phyloP scores from a whole-genome alignment of 2,888 invertebrate species.

The Limnephilus rhombicus region DNA sequence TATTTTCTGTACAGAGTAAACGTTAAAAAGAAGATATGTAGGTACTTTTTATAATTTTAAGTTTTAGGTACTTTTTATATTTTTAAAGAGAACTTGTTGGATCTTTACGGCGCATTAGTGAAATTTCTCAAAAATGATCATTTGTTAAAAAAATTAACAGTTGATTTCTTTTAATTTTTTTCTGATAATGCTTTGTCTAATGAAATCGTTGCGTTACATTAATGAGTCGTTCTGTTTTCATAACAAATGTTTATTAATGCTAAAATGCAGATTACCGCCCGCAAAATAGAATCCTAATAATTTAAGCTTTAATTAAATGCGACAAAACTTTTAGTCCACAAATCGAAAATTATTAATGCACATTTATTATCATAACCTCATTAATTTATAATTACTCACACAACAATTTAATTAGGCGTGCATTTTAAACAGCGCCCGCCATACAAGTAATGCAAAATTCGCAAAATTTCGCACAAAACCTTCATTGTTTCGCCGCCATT shows the following conservation, averaged over 20 bases:
- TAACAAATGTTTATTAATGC: neutral
- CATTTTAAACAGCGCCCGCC: constrained; percentile 32
- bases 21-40: no score
- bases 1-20: no score
- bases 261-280: neutral
- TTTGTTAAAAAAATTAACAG: no score
- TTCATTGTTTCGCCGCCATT: constrained; percentile 49
- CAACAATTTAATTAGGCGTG: constrained; percentile 33
- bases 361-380: constrained; percentile 29
- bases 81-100: no score
- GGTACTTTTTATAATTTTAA: no score
- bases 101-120: no score
- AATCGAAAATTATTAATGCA: constrained; percentile 33
- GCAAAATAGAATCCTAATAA: neutral
- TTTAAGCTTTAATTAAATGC: neutral
- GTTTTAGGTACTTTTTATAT: no score
- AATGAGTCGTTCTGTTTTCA: neutral
- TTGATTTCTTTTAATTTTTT: no score
- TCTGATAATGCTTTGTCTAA: no score
- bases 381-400: constrained; percentile 32
- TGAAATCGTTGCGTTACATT: no score
- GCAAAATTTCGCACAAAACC: constrained; percentile 40
- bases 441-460: constrained; percentile 15
- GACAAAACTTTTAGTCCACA: neutral
- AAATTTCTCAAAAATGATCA: no score